Percentiles rank a stretch among this genome's conserved stretches.
Conservation (phyloP, 2,888 invertebrate genomes). For the Piscicola geometra region DNA sequence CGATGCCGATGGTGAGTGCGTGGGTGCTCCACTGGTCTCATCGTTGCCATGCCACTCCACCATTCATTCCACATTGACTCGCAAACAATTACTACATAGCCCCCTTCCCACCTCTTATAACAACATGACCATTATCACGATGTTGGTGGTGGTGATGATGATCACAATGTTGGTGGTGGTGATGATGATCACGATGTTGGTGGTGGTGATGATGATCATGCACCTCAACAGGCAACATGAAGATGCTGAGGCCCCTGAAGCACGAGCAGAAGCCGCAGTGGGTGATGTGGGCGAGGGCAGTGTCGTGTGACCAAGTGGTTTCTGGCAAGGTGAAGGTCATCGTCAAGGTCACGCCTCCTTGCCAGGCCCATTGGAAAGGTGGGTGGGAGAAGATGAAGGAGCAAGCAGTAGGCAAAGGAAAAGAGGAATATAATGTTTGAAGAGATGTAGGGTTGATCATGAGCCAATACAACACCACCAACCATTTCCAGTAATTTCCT, state of each 20-base stretch:
- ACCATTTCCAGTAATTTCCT: background rate
- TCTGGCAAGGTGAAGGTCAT: constrained; percentile 72
- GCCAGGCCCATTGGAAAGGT: constrained; percentile 75
- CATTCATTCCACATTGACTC: background rate
- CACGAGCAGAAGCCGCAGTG: background rate
- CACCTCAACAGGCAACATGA: background rate
- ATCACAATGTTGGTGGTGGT: too few relatives aligned
- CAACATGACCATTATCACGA: too few relatives aligned
- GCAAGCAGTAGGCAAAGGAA: background rate
- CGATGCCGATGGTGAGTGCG: background rate
- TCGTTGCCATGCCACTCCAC: background rate
- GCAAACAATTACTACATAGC: too few relatives aligned
- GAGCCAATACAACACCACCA: background rate
- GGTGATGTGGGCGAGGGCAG: constrained; percentile 4
- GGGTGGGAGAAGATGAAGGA: constrained; percentile 2
- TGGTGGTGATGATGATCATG: too few relatives aligned
- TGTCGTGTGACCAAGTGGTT: constrained; percentile 11
- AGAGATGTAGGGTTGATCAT: too few relatives aligned
- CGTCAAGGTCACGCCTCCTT: constrained; percentile 80
- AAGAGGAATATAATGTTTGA: background rate
- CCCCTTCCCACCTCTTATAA: too few relatives aligned
- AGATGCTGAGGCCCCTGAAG: background rate
- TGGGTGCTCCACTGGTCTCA: background rate
- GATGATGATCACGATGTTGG: too few relatives aligned
- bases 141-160: too few relatives aligned